A percentile compares a stretch with the other conserved stretches of the same genome.
Conservation (phyloP, 2,113 vertebrate genomes). For the Zosterops borbonicus region DNA sequence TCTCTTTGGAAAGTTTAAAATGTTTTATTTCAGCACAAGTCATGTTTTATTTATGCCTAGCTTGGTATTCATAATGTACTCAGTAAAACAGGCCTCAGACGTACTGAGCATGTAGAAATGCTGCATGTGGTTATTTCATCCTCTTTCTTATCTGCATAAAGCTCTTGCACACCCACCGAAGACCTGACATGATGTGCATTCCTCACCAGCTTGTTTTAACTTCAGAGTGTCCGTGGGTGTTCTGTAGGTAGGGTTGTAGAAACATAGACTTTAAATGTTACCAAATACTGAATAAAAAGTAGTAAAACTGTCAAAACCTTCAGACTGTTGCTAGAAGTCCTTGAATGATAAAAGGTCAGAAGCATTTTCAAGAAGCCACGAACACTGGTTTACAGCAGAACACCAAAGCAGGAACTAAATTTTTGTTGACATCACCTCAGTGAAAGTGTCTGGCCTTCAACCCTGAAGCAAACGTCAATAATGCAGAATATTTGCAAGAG, state of each 20-base stretch:
- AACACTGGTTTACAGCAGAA: neutral
- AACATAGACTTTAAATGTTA: neutral
- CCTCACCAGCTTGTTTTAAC: neutral
- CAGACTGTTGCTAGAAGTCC: neutral
- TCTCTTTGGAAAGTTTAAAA: neutral
- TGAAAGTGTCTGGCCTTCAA: neutral
- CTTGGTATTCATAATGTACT: neutral
- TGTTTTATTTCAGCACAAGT: neutral
- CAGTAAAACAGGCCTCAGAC: neutral
- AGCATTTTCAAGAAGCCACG: neutral
- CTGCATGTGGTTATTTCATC: neutral
- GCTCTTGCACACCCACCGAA: neutral
- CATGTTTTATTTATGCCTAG: conserved; percentile 46
- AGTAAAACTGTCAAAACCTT: neutral
- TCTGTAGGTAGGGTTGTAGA: neutral
- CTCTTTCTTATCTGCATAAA: neutral
- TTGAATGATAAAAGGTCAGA: neutral
- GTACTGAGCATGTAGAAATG: neutral
- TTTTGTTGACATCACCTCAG: neutral
- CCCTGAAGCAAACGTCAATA: neutral
- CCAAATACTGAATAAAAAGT: neutral
- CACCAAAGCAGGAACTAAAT: neutral
- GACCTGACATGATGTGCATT: neutral
- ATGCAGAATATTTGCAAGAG: fast-evolving
- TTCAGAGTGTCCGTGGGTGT: neutral